Percentiles rank a stretch among this genome's conserved stretches.
These are phyloP conservation scores for Drosophila seguyi DNA, from an alignment of 1,140 invertebrate species.

Conservation along the genomic window DNA sequence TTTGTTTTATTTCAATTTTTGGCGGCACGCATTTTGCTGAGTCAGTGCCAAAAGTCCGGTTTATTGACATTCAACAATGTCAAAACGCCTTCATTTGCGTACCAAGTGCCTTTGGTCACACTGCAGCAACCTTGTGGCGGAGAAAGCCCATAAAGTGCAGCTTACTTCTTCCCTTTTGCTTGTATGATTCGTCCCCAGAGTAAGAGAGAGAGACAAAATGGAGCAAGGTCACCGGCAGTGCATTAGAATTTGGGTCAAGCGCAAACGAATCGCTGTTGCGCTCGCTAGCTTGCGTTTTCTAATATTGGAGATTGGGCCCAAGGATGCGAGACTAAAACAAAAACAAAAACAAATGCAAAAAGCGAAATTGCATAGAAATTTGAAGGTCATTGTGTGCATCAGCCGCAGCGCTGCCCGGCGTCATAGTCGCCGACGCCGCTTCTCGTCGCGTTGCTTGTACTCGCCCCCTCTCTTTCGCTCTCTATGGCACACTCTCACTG, in stretches of 20 bases:
- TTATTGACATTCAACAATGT: conserved; percentile 76
- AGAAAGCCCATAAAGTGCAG: conserved; percentile 62
- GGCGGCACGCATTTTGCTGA: conserved; percentile 16
- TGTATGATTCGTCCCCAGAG: conserved; percentile 28
- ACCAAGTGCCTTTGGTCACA: conserved; percentile 2
- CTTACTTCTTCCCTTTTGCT: conserved; percentile 34
- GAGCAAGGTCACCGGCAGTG: conserved; percentile 62
- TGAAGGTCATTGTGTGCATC: conserved; percentile 75
- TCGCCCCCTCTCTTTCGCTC: conserved; percentile 15
- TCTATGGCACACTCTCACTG: conserved; percentile 25
- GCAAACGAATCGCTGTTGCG: conserved; percentile 45
- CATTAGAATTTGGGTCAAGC: conserved; percentile 79
- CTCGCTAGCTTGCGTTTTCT: conserved; percentile 66
- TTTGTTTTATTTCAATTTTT: conserved; percentile 23
- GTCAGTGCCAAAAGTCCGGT: conserved; percentile 18
- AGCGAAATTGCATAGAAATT: conserved; percentile 77
- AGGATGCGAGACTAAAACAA: conserved; percentile 66
- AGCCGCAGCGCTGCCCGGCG: conserved; percentile 42
- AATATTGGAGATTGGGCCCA: conserved; percentile 81
- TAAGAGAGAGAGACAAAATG: conserved; percentile 50
- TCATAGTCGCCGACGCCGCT: conserved; percentile 1
- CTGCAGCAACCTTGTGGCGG: conserved; percentile 24
- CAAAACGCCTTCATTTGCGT: conserved; percentile 20
- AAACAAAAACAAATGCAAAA: conserved; percentile 36
- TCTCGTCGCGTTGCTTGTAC: conserved; percentile 14